A percentile compares a stretch with the other conserved stretches of the same genome.
phyloP scores from a whole-genome alignment of 2,113 vertebrate genomes.

The Osmerus mordax region DNA sequence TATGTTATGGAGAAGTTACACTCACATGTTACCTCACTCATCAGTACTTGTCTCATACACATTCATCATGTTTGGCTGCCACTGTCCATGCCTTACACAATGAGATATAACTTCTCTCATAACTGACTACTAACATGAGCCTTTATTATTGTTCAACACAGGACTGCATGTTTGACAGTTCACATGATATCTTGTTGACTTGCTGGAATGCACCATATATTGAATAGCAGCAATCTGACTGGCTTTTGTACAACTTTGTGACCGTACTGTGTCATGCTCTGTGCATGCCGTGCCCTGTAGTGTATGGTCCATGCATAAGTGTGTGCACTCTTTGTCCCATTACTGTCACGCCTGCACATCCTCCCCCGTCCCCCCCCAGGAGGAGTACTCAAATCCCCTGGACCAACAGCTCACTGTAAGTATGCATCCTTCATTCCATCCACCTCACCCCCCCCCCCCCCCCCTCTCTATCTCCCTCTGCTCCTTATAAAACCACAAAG shows the following conservation, averaged over 20 bases:
- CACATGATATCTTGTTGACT: too few relatives aligned
- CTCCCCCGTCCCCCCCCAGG: conserved; percentile 63
- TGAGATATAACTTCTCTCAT: too few relatives aligned
- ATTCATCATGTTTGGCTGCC: too few relatives aligned
- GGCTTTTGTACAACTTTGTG: background rate
- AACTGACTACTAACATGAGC: too few relatives aligned
- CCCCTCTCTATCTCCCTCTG: background rate
- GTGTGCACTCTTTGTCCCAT: conserved; percentile 62
- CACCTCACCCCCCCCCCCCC: conserved; percentile 33
- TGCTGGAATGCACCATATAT: too few relatives aligned
- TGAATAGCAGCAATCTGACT: too few relatives aligned
- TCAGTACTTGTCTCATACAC: too few relatives aligned
- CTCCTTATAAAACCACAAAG: background rate
- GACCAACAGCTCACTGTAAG: conserved; percentile 94
- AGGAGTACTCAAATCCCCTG: conserved; percentile 87
- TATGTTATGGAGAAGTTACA: too few relatives aligned
- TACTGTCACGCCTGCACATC: conserved; percentile 48
- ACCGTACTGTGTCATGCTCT: conserved; percentile 28
- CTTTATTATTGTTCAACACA: too few relatives aligned
- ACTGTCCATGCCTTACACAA: too few relatives aligned
- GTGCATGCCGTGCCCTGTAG: conserved; percentile 43
- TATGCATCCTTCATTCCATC: conserved; percentile 60
- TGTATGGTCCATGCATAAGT: conserved; percentile 46
- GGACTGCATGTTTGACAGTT: too few relatives aligned
- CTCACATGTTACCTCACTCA: too few relatives aligned